phyloP scores from a whole-genome alignment of 2,113 vertebrate genomes.

The Myiagra hebetior region DNA sequence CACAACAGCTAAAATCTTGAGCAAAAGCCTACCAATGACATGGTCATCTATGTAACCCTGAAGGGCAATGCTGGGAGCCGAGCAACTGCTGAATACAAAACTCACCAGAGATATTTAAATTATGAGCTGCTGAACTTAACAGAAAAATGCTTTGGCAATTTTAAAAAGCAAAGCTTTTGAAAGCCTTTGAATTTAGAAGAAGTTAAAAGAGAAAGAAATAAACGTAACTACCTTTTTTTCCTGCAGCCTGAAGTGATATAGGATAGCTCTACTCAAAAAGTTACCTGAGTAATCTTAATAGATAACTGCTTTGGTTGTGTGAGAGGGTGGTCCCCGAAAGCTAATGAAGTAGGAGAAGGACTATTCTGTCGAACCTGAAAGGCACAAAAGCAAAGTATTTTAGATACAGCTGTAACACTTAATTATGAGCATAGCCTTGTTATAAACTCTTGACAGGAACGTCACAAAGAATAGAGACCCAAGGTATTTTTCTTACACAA shows the following conservation, averaged over 20 bases:
- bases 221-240: not conserved
- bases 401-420: not conserved
- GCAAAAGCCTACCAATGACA: not conserved
- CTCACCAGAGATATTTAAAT: not conserved
- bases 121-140: not conserved
- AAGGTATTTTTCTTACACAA: not conserved
- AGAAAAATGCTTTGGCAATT: not conserved
- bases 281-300: constrained; percentile 94
- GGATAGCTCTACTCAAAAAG: not conserved
- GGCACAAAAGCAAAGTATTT: not conserved
- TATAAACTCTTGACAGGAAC: not conserved
- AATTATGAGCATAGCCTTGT: not conserved
- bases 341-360: constrained; percentile 94
- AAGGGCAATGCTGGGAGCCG: not conserved
- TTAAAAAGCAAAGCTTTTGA: not conserved
- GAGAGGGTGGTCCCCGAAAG: constrained; percentile 92
- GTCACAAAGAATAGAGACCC: not conserved
- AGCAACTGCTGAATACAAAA: not conserved
- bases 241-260: not conserved
- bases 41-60: not conserved
- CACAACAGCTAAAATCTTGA: not conserved
- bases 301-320: constrained; percentile 91
- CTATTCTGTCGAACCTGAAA: constrained; percentile 95
- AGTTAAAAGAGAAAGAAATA: not conserved
- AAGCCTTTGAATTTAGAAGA: not conserved